phyloP scores from a whole-genome alignment of 2,113 vertebrate species.

The Galeopterus variegatus region DNA sequence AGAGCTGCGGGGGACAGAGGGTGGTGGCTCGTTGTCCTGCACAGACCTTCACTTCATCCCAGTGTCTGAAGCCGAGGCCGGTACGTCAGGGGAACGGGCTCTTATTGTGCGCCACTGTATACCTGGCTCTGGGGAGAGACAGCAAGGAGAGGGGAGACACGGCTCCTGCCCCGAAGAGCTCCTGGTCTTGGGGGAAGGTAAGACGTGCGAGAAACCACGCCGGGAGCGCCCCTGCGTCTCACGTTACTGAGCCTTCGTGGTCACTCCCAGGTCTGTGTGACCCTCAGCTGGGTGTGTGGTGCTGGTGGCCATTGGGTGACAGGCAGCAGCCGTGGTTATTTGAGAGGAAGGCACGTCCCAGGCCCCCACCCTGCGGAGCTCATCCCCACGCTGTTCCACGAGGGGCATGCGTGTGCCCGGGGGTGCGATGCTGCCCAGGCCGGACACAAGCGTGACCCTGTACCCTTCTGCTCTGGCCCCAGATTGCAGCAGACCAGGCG shows the following conservation, averaged over 20 bases:
- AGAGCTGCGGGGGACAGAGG: too few relatives aligned
- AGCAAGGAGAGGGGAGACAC: not conserved
- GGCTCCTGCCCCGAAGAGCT: not conserved
- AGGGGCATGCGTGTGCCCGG: too few relatives aligned
- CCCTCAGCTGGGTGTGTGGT: not conserved
- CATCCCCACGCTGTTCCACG: not conserved
- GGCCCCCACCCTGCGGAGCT: not conserved
- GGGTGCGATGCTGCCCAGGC: too few relatives aligned
- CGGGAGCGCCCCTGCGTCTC: not conserved
- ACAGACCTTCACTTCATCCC: not conserved
- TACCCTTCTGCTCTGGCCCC: not conserved
- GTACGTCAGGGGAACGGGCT: not conserved
- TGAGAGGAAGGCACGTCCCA: not conserved
- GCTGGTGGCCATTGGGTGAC: not conserved
- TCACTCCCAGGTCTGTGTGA: not conserved
- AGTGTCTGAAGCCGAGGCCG: not conserved
- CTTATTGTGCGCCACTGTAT: not conserved
- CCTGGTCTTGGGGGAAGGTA: not conserved
- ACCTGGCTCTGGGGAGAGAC: not conserved
- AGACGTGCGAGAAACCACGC: not conserved
- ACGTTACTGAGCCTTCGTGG: not conserved
- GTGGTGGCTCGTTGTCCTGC: not conserved
- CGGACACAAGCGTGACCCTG: not conserved
- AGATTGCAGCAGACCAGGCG: not conserved
- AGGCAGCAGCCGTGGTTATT: not conserved